A percentile compares a stretch with the other conserved stretches of the same genome.
Evolutionary conservation across 1,140 invertebrate genomes (phyloP).

Genomic region (Sycobia sp.): DNA sequence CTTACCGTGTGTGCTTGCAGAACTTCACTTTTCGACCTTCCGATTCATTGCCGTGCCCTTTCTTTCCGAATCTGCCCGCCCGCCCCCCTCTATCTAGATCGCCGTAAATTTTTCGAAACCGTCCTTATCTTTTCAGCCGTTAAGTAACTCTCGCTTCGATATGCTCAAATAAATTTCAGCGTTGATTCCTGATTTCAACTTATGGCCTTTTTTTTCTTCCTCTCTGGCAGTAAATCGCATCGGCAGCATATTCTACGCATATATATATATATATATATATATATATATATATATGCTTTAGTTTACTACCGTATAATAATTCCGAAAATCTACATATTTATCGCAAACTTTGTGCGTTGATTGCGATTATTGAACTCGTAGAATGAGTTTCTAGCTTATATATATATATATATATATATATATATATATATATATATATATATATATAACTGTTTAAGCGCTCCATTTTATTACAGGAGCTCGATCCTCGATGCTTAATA

Average conservation of each 20-base stretch:
- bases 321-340: too few species aligned
- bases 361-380: not conserved
- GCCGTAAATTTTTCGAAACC: constrained; percentile 21
- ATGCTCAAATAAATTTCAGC: constrained; percentile 25
- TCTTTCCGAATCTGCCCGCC: not conserved
- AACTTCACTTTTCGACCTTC: constrained; percentile 6
- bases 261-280: too few species aligned
- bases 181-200: constrained; percentile 13
- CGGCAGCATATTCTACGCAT: too few species aligned
- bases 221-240: too few species aligned
- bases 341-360: not conserved
- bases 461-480: too few species aligned
- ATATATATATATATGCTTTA: too few species aligned
- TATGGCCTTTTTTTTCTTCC: not conserved
- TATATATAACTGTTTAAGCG: too few species aligned
- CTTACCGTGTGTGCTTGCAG: not conserved
- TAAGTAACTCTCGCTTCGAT: constrained; percentile 25
- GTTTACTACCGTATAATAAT: not conserved
- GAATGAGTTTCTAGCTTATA: too few species aligned
- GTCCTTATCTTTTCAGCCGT: constrained; percentile 23
- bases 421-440: too few species aligned
- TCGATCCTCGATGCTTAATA: too few species aligned
- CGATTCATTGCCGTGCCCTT: not conserved
- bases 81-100: constrained; percentile 20
- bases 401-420: too few species aligned